Conservation (phyloP, 1,140 invertebrate species). For the Rhagoletis pomonella region DNA sequence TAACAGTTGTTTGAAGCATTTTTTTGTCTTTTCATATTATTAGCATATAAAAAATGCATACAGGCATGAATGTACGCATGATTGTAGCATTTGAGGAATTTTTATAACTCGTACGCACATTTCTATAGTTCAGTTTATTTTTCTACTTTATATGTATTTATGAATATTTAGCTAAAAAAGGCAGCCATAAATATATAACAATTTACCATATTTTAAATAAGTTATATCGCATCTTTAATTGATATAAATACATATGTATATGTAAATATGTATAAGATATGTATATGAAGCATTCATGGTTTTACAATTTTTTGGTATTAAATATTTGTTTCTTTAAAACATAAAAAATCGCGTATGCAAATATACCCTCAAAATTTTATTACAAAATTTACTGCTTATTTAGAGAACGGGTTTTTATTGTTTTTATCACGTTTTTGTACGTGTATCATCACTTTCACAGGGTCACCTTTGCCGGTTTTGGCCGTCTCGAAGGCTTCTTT, state of each 20-base stretch:
- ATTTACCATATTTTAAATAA: background rate
- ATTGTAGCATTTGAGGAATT: background rate
- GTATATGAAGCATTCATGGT: background rate
- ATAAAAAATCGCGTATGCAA: background rate
- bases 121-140: background rate
- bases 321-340: background rate
- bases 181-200: background rate
- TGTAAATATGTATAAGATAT: background rate
- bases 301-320: conserved; percentile 6
- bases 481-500: conserved; percentile 91
- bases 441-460: conserved; percentile 96
- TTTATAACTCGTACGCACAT: background rate
- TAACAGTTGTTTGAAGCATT: too few relatives aligned
- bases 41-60: too few relatives aligned
- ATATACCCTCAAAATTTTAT: conserved; percentile 49
- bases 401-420: conserved; percentile 66
- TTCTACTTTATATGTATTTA: background rate
- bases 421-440: conserved; percentile 79
- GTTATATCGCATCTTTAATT: background rate
- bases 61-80: background rate
- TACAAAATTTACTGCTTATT: background rate
- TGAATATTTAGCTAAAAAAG: background rate
- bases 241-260: background rate
- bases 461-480: conserved; percentile 79
- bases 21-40: too few relatives aligned